Conservation (phyloP, 2,113 vertebrate genomes). For the Plotosus lineatus region DNA sequence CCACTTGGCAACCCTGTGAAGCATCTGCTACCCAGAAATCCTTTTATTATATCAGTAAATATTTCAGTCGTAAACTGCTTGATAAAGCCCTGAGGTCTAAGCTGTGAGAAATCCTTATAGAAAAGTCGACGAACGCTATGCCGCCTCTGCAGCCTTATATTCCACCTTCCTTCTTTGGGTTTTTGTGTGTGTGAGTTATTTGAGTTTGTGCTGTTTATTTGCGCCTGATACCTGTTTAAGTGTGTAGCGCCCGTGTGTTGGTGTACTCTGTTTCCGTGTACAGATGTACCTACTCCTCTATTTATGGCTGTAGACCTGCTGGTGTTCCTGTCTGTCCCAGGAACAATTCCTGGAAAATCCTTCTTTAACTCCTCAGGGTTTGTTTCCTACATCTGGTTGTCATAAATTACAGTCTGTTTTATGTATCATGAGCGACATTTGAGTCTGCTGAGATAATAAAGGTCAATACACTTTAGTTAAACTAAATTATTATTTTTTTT, state of each 20-base stretch:
- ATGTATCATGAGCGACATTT: neutral
- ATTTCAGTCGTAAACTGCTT: neutral
- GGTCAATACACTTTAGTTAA: neutral
- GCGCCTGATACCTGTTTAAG: neutral
- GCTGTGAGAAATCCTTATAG: neutral
- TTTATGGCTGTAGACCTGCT: neutral
- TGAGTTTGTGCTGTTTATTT: too few species aligned
- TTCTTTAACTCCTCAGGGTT: neutral
- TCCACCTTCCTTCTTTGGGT: neutral
- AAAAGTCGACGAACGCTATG: neutral
- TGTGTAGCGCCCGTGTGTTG: neutral
- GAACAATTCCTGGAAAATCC: conserved; percentile 28
- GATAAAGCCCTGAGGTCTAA: neutral
- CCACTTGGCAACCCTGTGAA: neutral
- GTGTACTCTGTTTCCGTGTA: neutral
- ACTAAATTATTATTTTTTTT: neutral
- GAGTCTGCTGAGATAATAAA: neutral
- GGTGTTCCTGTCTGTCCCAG: neutral
- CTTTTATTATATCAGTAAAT: neutral
- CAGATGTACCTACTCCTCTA: neutral
- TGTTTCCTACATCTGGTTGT: neutral
- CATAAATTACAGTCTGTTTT: conserved; percentile 11
- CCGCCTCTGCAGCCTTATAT: too few species aligned
- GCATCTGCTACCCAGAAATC: neutral
- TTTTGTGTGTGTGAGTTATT: too few species aligned